Conservation (phyloP, 92 coral and sea anemone genomes). For the Palythoa grandis region DNA sequence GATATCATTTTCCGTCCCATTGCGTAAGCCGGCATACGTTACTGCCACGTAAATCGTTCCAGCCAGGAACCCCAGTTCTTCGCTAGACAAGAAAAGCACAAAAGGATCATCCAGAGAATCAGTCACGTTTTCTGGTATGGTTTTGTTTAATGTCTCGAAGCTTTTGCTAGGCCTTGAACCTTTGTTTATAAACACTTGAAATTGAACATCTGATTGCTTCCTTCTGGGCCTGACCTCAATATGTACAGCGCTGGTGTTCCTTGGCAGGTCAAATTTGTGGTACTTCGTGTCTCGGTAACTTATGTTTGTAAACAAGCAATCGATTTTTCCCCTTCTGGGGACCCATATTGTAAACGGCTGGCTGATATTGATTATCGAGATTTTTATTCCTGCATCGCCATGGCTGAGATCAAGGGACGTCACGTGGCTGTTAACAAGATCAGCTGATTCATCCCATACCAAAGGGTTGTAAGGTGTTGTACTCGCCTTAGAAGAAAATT, state of each 20-base stretch:
- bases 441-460: conserved; percentile 48
- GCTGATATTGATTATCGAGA: conserved; percentile 38
- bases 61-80: conserved; percentile 41
- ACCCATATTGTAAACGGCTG: conserved; percentile 45
- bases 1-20: neutral
- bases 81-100: conserved; percentile 35
- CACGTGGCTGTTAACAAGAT: conserved; percentile 39
- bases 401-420: conserved; percentile 39
- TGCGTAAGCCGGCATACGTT: conserved; percentile 27
- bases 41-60: conserved; percentile 48
- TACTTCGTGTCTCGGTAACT: neutral
- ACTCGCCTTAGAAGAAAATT: conserved; percentile 24
- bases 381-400: conserved; percentile 22
- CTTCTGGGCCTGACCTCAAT: conserved; percentile 43
- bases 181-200: conserved; percentile 43
- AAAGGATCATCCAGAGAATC: conserved; percentile 35
- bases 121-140: conserved; percentile 38
- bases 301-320: neutral
- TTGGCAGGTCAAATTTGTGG: conserved; percentile 35
- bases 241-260: conserved; percentile 39
- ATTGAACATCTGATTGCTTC: conserved; percentile 6
- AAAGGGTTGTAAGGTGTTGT: conserved; percentile 38
- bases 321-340: conserved; percentile 17
- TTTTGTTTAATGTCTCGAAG: conserved; percentile 27
- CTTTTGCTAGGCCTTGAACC: conserved; percentile 39